These are phyloP conservation scores for Alethe diademata DNA, from an alignment of 2,113 vertebrate species.

Conservation along the genomic window DNA sequence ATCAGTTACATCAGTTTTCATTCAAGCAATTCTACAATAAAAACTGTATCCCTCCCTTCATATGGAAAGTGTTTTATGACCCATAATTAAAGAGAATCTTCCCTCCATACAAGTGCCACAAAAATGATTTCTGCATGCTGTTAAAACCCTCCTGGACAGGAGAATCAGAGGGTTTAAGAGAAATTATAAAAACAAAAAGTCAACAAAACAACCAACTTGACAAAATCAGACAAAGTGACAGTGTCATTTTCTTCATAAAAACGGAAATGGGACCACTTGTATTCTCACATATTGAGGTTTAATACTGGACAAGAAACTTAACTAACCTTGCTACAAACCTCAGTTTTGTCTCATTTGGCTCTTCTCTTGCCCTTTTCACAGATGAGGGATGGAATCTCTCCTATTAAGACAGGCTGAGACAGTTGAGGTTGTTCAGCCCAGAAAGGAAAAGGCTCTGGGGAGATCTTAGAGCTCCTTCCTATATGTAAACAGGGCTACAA, in stretches of 20 bases:
- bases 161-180: neutral
- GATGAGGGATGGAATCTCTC: neutral
- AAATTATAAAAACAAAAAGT: neutral
- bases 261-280: neutral
- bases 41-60: neutral
- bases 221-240: neutral
- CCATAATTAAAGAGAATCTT: neutral
- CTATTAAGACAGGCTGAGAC: neutral
- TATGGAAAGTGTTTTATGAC: neutral
- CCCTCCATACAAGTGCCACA: neutral
- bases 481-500: neutral
- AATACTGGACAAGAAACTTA: neutral
- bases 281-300: neutral
- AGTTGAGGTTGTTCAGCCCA: fast-evolving
- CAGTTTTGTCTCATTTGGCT: neutral
- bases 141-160: neutral
- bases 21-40: neutral
- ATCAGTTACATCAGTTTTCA: neutral
- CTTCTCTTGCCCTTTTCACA: neutral
- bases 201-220: neutral
- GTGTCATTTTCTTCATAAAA: neutral
- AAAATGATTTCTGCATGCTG: neutral
- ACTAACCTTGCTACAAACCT: neutral
- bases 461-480: neutral
- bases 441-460: fast-evolving